Base-by-base conservation (phyloP, 2,888 invertebrate species). In the Rhodophaea formosa region DNA sequence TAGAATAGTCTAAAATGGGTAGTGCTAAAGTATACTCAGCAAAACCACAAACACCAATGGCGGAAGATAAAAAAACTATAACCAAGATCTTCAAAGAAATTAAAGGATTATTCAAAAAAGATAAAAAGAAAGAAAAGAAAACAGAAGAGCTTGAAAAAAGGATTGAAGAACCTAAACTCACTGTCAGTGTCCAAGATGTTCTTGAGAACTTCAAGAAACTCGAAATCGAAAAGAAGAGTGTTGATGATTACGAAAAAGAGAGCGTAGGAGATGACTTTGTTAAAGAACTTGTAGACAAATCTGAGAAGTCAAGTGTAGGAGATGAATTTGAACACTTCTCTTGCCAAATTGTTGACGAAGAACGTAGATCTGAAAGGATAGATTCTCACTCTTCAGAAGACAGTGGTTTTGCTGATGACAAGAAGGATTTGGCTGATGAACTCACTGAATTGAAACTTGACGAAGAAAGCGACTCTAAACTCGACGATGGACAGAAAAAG, bases 321-420 rank as follows among this genome's bases (percentile, higher is more conserved):
- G 76, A 86, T 16, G 85, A 86, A 65, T 61, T 80, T 0, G 66
- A 73, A 0, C 77, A 83, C 49, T 88, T 88, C 59, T 68, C 79
- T 0, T 72, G 71, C 44, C 81, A 80, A 70, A 61, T 75, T 0
- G 74, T 87, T 7, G 73, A 80, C 42, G 82, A 82, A 1, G 75
- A 82, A 0, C 62, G 68, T 0, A 70, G 69, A 57, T 66, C 65
- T 2, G 71, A 71, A 1, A 77, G 86, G 42, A 79, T 80, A 1
- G 71, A 82, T 12, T 88, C 88, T 0, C 82, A 88, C 5, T 78
- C 81, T 0, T 89, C 90, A 0, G 75, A 81, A 44, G 89, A 89
- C 65, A 89, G 89, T 29, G 90, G 90, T 0, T 87, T 75, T 30
- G 70, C 80, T 0, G 88, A 88, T 1, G 63, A 70, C 3, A 64